Evolutionary conservation across 1,140 invertebrate genomes (phyloP), one percentile per base, ranked within the genome.

Genomic region (Trichogramma pretiosum): DNA sequence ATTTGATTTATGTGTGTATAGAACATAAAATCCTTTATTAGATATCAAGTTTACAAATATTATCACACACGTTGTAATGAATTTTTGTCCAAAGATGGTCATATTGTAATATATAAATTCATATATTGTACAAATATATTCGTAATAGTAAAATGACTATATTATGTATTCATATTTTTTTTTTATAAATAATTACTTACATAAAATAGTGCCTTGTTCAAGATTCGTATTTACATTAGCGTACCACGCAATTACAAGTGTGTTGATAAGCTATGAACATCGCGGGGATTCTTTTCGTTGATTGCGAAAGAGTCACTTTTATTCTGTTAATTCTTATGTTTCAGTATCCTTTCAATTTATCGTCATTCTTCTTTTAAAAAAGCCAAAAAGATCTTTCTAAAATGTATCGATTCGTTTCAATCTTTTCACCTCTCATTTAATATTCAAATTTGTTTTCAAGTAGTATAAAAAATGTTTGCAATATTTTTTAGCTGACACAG

Each of bases 21-120:
- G 64, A 67, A 68, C 62, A 59, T 68, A 67, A 63, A 51, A 63
- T 62, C 50, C 53, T 68, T 67, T 68, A 67, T 68, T 67, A 60
- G 48, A 61, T 65, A 67, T 60, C 56, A 61, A 65, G 62, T 66
- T 66, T 67, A 70, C 64, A 68, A 70, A 68, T 67, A 70, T 70
- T 70, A 70, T 70, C 67, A 70, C 67, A 69, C 65, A 68, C 65
- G 30, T 64, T 64, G 59, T 66, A 66, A 70, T 63, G 59, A 67
- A 67, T 64, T 60, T 62, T 65, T 60, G n/a, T 54, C 53, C 56
- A 52, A 49, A 54, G 61, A 62, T 62, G 64, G 62, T 58, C 58
- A 56, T 63, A 61, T 49, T 54, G 47, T 50, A 56, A n/a, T n/a
- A n/a, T n/a, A n/a, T n/a, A n/a, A n/a, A n/a, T n/a, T n/a, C n/a